These are phyloP conservation scores for Drosophila pseudoobscura DNA, from an alignment of 1,140 invertebrate genomes.

Conservation along the genomic window DNA sequence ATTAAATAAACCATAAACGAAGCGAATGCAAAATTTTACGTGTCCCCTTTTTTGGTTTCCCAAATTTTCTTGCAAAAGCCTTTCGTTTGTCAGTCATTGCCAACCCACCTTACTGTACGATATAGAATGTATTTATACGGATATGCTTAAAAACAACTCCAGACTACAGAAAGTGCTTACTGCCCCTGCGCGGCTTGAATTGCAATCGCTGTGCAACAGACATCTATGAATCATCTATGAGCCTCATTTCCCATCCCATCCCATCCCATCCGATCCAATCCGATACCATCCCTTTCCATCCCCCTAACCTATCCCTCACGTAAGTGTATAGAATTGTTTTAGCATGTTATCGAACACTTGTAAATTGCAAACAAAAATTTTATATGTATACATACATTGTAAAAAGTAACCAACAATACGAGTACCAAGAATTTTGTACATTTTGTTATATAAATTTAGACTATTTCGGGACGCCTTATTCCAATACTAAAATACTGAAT, in stretches of 20 bases:
- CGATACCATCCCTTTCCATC: too few relatives aligned
- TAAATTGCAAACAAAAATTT: slow-evolving; percentile 67
- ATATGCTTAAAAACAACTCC: slow-evolving; percentile 32
- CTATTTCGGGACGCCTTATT: slow-evolving; percentile 72
- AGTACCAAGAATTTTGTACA: slow-evolving; percentile 62
- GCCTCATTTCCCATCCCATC: slow-evolving; percentile 10
- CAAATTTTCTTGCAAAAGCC: slow-evolving; percentile 17
- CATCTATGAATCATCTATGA: slow-evolving; percentile 12
- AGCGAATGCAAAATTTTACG: slow-evolving; percentile 30
- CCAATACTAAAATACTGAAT: slow-evolving; percentile 40
- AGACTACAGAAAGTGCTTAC: slow-evolving; percentile 33
- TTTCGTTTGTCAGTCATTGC: slow-evolving; percentile 35
- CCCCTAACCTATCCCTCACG: slow-evolving; percentile 6
- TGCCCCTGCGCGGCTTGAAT: slow-evolving; percentile 60
- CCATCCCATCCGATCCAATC: too few relatives aligned
- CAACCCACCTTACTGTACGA: slow-evolving; percentile 46
- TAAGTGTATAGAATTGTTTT: slow-evolving; percentile 58
- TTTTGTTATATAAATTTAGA: slow-evolving; percentile 69
- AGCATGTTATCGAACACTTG: slow-evolving; percentile 61
- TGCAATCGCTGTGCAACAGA: slow-evolving; percentile 43
- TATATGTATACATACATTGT: slow-evolving; percentile 63
- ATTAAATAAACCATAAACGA: slow-evolving; percentile 19
- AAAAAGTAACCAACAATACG: slow-evolving; percentile 51
- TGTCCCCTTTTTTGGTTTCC: slow-evolving; percentile 25
- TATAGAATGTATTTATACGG: slow-evolving; percentile 38